Percentiles rank a stretch among this genome's conserved stretches.
These are phyloP conservation scores for Pangasius djambal DNA, from an alignment of 2,797 vertebrate genomes.

Conservation along the genomic window DNA sequence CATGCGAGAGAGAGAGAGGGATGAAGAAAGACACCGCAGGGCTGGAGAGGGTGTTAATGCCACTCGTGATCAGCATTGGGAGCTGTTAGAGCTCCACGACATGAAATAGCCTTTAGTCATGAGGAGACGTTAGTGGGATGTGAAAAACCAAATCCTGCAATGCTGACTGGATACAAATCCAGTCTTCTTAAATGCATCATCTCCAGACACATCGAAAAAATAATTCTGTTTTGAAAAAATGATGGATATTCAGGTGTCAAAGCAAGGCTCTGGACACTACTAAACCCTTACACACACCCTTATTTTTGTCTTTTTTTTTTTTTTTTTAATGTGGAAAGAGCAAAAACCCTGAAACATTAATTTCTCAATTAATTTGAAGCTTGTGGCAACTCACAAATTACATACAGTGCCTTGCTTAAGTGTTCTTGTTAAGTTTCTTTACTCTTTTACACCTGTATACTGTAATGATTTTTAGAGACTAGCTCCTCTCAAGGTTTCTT, in stretches of 20 bases:
- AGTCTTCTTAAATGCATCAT: neutral
- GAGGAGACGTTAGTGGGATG: neutral
- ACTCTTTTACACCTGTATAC: too few species aligned
- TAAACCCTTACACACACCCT: neutral
- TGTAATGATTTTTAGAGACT: neutral
- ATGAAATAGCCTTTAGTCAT: constrained; percentile 12
- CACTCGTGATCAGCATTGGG: neutral
- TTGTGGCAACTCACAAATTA: neutral
- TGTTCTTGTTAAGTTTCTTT: too few species aligned
- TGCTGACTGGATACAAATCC: neutral
- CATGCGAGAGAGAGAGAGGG: neutral
- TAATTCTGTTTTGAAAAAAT: neutral
- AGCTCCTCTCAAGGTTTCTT: neutral
- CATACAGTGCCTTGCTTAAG: neutral
- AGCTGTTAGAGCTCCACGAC: constrained; percentile 2
- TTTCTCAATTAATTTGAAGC: neutral
- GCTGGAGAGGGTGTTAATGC: constrained; percentile 26
- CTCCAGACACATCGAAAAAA: neutral
- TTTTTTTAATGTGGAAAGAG: neutral
- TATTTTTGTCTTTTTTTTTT: neutral
- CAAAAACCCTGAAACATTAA: neutral
- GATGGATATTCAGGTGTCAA: neutral
- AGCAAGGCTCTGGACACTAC: neutral
- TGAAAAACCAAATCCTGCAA: neutral
- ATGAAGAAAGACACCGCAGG: neutral